Base-by-base conservation (phyloP, 2,888 invertebrate genomes). In the Piscicola geometra region DNA sequence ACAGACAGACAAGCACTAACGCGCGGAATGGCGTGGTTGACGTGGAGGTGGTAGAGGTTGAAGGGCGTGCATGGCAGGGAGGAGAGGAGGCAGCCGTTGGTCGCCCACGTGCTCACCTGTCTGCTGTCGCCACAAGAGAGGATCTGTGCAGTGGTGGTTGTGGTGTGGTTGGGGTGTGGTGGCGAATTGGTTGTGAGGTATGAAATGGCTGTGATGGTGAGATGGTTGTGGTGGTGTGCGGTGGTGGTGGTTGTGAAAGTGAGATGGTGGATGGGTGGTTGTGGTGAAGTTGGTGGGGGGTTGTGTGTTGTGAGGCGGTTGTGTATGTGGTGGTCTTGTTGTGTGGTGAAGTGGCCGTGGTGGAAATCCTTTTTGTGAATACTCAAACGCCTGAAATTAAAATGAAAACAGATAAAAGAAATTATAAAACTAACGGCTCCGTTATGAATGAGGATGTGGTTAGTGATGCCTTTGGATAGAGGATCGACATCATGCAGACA, bases 391-490 rank as follows among this genome's bases (percentile, higher is more conserved):
- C n/a, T 41, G 41, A 41, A 41, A 15, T 41, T 41, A 15, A 41
- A 41, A 41, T 9, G 5, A 41, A 41, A 15, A 41, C 15, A 41
- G 15, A 9, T 41, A 41, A 41, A 41, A 41, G 41, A 56, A 56
- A 56, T 56, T 5, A n/a, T 56, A 25, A 56, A 5, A 15, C 60
- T 5, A 56, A 56, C 60, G 3, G 60, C n/a, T 25, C 60, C 60
- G 25, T 56, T 56, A 21, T 56, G 5, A n/a, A 56, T 21, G 60
- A 56, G 3, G 60, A 56, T 56, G 60, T 56, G n/a, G 25, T 56
- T 56, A n/a, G 60, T 56, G 60, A 56, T 56, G 21, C 60, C 60
- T 5, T 56, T 56, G 60, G 60, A 56, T 56, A 56, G 15, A 56
- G n/a, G n/a, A 56, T 21, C 60, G n/a, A 9, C 60, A 5, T 5